Percentiles rank a stretch among this genome's conserved stretches.
phyloP scores from a whole-genome alignment of 1,140 invertebrate species.

The Ostrea edulis region DNA sequence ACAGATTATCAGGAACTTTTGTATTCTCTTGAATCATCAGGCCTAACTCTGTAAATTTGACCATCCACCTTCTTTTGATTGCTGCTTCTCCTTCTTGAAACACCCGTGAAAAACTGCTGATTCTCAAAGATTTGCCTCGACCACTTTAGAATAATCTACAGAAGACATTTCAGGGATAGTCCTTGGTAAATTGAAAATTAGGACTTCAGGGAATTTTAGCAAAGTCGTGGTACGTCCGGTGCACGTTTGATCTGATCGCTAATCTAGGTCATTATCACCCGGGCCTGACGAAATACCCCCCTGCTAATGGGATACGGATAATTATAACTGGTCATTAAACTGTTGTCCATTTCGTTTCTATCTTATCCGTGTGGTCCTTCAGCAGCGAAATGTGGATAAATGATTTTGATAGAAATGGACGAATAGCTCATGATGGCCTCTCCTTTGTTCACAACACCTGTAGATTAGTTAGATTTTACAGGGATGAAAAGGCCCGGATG shows the following conservation, averaged over 20 bases:
- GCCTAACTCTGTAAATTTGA: too few species aligned
- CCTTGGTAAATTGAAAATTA: slow-evolving; percentile 22
- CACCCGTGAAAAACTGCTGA: not conserved
- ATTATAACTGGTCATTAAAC: slow-evolving; percentile 32
- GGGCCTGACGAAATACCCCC: slow-evolving; percentile 27
- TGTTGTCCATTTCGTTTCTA: slow-evolving; percentile 14
- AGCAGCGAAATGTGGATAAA: slow-evolving; percentile 28
- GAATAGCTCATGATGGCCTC: slow-evolving; percentile 31
- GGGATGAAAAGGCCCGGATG: slow-evolving; percentile 1
- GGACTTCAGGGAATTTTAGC: slow-evolving; percentile 29
- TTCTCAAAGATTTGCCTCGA: not conserved
- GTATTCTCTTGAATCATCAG: too few species aligned
- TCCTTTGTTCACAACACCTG: not conserved
- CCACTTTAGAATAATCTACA: not conserved
- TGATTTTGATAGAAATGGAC: slow-evolving; percentile 13
- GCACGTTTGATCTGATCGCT: slow-evolving; percentile 14
- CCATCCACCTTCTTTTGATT: too few species aligned
- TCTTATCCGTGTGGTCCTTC: slow-evolving; percentile 14
- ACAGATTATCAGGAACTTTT: too few species aligned
- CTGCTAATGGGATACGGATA: slow-evolving; percentile 33
- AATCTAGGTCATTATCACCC: slow-evolving; percentile 36
- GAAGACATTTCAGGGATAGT: slow-evolving; percentile 18
- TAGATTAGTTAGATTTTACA: not conserved
- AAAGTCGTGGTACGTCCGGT: slow-evolving; percentile 34
- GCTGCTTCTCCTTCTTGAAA: not conserved